Base-by-base conservation (phyloP, 2,113 vertebrate genomes). In the Rhinogobius similis region DNA sequence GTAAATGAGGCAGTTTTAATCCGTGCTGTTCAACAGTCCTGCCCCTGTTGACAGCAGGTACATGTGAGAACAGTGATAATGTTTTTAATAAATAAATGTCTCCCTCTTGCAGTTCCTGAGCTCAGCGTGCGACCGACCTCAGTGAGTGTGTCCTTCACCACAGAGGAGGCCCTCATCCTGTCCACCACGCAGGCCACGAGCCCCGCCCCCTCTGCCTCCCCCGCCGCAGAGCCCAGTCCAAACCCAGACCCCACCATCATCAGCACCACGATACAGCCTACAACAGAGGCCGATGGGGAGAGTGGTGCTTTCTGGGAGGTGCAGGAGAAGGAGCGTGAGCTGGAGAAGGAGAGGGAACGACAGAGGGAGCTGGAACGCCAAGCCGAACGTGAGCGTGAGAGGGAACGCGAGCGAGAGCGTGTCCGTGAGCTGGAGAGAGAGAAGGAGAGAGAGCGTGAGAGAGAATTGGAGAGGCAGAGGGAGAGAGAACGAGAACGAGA, bases 131-230 rank as follows among this genome's bases (percentile, higher is more conserved):
- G 74, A 66, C 87, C 91, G 21, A 93, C 90, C 18, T 77, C 82
- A n/a, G 62, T 38, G 59, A 70, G 73, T 4, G 81, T 89, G 65
- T 63, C 74, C 55, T 90, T 90, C 81, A 91, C 89, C 62, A 94
- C 93, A 11, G 88, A 92, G 12, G 91, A 92, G 74, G 82, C 92
- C 67, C 75, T 91, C 66, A 78, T 91, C 46, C 82, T 89, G 50
- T 93, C 93, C 69, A 94, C 93, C 63, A 93, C 93, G 50, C 93
- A 93, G 82, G 92, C 93, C 72, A 92, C 91, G 0, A 83, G 91
- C 73, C 91, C 90, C 0, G 93, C 92, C 67, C 93, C 93, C 48
- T 92, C 93, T 0, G 93, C 92, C 58, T 84, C 88, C 11, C 93
- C 93, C 0, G 93, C 92, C 1, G 92, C 89, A 0, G 92, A 94